These are phyloP conservation scores for Sarcophaga carnaria DNA, from an alignment of 2,888 invertebrate genomes.

Conservation along the genomic window DNA sequence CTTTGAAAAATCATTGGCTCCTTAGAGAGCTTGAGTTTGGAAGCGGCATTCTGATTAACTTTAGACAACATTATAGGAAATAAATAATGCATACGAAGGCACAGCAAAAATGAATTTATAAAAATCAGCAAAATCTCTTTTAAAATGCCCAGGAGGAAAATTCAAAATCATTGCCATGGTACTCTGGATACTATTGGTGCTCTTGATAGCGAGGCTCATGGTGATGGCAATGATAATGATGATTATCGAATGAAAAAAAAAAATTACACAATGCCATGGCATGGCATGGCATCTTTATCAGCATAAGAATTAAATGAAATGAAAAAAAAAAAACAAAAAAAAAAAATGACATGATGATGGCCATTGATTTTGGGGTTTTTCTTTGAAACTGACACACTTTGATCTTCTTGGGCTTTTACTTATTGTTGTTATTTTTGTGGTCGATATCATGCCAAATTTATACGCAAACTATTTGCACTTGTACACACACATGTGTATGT, in stretches of 20 bases:
- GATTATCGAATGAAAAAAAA: slow-evolving; percentile 2
- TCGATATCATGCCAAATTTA: slow-evolving; percentile 61
- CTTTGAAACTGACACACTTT: slow-evolving; percentile 65
- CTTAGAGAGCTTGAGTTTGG: slow-evolving; percentile 9
- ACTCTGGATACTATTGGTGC: background rate
- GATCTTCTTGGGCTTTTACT: slow-evolving; percentile 42
- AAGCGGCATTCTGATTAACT: slow-evolving; percentile 62
- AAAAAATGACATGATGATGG: slow-evolving; percentile 64
- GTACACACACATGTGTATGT: slow-evolving; percentile 10
- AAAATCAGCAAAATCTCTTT: slow-evolving; percentile 55
- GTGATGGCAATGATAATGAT: background rate
- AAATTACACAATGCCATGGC: slow-evolving; percentile 27
- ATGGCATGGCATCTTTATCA: slow-evolving; percentile 60
- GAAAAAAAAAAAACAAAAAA: slow-evolving; percentile 10
- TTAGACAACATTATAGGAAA: slow-evolving; percentile 55
- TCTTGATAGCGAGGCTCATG: background rate
- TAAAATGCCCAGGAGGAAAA: slow-evolving; percentile 65
- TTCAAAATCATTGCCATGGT: slow-evolving; percentile 43
- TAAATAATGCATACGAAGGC: slow-evolving; percentile 66
- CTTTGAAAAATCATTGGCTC: slow-evolving; percentile 23
- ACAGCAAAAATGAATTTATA: slow-evolving; percentile 52
- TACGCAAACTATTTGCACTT: slow-evolving; percentile 48
- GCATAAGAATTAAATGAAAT: slow-evolving; percentile 35
- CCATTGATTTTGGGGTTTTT: slow-evolving; percentile 51
- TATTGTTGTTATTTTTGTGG: slow-evolving; percentile 8